Evolutionary conservation across 2,113 vertebrate genomes (phyloP).

Genomic region (Agelaius tricolor): DNA sequence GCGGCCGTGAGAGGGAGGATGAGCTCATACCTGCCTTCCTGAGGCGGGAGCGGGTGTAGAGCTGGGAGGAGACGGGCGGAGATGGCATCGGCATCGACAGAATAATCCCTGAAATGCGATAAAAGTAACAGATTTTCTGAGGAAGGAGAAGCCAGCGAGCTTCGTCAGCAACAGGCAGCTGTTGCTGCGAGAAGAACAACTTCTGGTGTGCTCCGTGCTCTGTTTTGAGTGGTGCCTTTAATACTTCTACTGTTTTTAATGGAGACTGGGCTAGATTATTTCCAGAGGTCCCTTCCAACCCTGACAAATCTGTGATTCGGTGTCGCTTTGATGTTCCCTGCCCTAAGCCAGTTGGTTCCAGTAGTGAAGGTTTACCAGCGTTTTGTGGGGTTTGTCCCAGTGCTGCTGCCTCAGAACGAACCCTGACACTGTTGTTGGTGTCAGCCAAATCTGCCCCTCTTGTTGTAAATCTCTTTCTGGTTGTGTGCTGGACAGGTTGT

Average conservation of each 20-base stretch:
- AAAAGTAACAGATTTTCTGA: background rate
- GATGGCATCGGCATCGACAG: background rate
- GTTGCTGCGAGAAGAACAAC: background rate
- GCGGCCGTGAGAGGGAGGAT: background rate
- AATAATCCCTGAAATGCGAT: background rate
- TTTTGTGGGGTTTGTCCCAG: background rate
- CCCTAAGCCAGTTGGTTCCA: background rate
- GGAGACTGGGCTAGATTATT: background rate
- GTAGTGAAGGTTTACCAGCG: background rate
- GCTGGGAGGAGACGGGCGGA: background rate
- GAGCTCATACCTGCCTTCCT: background rate
- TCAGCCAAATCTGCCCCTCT: background rate
- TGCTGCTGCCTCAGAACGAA: background rate
- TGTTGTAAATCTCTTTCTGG: background rate
- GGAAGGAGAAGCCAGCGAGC: background rate
- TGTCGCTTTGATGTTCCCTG: background rate
- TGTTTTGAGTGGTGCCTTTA: background rate
- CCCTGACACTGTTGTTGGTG: background rate
- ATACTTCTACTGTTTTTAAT: background rate
- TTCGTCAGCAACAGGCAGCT: background rate
- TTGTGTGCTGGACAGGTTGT: background rate
- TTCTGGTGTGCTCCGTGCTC: background rate
- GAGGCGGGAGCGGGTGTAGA: accelerated
- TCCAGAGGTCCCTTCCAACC: background rate
- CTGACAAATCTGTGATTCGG: background rate